A percentile compares a stretch with the other conserved stretches of the same genome.
Evolutionary conservation across 2,113 vertebrate species (phyloP).

Genomic region (Electrona antarctica): DNA sequence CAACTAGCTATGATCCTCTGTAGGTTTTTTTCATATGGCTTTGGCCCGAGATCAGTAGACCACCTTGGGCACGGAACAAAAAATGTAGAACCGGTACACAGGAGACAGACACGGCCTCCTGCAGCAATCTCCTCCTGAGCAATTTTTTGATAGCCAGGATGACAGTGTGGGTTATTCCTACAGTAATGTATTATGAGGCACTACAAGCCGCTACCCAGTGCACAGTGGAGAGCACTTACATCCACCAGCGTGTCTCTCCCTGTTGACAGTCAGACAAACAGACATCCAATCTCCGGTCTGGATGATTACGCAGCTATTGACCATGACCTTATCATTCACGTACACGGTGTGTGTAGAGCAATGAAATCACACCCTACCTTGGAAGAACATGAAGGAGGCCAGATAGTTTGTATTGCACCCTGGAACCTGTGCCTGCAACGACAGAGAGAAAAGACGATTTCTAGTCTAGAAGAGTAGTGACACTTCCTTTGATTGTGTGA

Average conservation of each 20-base stretch:
- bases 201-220: conserved; percentile 61
- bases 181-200: conserved; percentile 59
- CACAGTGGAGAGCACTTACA: conserved; percentile 54
- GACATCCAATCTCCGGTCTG: conserved; percentile 63
- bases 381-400: conserved; percentile 6
- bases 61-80: conserved; percentile 70
- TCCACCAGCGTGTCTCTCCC: conserved; percentile 59
- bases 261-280: conserved; percentile 64
- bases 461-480: neutral
- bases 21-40: conserved; percentile 69
- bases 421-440: neutral
- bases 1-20: conserved; percentile 64
- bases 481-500: too few species aligned
- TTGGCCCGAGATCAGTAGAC: conserved; percentile 68
- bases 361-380: conserved; percentile 36
- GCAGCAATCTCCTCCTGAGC: conserved; percentile 72
- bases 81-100: conserved; percentile 57
- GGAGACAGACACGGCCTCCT: conserved; percentile 67
- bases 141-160: conserved; percentile 69
- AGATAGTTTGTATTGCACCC: neutral
- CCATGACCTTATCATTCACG: conserved; percentile 62
- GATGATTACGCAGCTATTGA: conserved; percentile 69
- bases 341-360: conserved; percentile 44
- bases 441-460: neutral
- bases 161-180: conserved; percentile 66